Base-by-base conservation (phyloP, 2,888 invertebrate species). In the Ephialtes manifestator region DNA sequence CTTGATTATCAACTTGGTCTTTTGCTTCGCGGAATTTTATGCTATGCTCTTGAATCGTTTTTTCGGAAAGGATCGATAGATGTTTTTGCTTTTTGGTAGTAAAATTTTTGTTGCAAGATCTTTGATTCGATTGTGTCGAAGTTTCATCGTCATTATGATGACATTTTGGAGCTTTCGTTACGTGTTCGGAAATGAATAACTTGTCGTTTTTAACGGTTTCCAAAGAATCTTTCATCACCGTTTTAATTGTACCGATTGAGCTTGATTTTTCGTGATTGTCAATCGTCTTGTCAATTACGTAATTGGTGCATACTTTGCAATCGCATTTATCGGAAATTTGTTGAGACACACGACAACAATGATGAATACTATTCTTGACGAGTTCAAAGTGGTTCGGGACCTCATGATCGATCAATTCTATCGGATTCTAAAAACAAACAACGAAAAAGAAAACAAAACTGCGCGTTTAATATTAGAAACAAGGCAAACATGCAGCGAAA, bases 351-450 rank as follows among this genome's bases (percentile, higher is more conserved):
- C 28, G n/a, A 63, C 70, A 43, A 10, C 55, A 76, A 35, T 10
- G 35, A 20, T 18, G 20, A 11, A 58, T 43, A 24, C 28, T 55
- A 55, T 58, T 71, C 8, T 55, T 55, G 15, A 4, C 65, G 10
- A 67, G 46, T n/a, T n/a, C 20, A 15, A 43, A 31, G 24, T 58
- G 5, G 0, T 4, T 4, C 4, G 46, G 31, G 0, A 55, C 5
- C 4, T 58, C 28, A 20, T 20, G 24, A 4, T 20, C 58, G 15
- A 46, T 60, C n/a, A 24, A 24, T 5, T 28, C 28, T 58, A 65
- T 46, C 3, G 76, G 55, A 4, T 3, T 10, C 82, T 82, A 51
- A 65, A 65, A 70, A 65, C 46, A 46, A 58, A 35, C 39, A 39
- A 10, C 8, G 7, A 8, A 8, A 15, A 18, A 68, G 20, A 39